A percentile compares a stretch with the other conserved stretches of the same genome.
Conservation (phyloP, 2,888 invertebrate genomes). For the Megalurothrips usitatus region DNA sequence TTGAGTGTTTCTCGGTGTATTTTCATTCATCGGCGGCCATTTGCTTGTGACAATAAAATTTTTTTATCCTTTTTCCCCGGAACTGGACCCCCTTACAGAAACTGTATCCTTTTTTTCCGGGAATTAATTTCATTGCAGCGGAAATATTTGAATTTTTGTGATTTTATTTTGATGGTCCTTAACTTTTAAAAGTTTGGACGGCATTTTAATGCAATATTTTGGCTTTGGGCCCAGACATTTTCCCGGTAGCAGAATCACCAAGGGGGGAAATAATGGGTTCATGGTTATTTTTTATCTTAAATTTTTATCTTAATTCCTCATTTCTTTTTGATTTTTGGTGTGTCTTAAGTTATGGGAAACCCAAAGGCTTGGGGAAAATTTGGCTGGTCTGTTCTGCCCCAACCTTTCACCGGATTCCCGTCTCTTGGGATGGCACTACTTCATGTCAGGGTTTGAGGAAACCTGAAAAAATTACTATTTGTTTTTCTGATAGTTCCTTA, state of each 20-base stretch:
- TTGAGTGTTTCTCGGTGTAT: constrained; percentile 56
- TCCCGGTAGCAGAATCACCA: constrained; percentile 92
- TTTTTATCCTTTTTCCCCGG: constrained; percentile 53
- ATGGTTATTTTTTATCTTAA: constrained; percentile 56
- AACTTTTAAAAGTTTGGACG: constrained; percentile 58
- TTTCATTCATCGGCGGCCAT: constrained; percentile 32
- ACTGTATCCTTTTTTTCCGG: constrained; percentile 58
- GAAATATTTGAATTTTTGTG: neutral
- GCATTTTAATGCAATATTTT: constrained; percentile 97
- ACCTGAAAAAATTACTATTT: constrained; percentile 69
- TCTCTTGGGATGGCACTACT: constrained; percentile 78
- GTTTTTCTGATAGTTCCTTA: constrained; percentile 36
- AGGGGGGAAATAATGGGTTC: constrained; percentile 96
- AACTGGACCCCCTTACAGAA: constrained; percentile 96
- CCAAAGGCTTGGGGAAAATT: constrained; percentile 91
- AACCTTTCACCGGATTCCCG: constrained; percentile 94
- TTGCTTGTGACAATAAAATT: constrained; percentile 11
- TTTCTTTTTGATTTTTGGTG: neutral
- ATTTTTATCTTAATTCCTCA: neutral
- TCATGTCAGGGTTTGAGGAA: constrained; percentile 93
- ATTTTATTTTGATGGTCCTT: constrained; percentile 35
- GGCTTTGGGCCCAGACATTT: constrained; percentile 99
- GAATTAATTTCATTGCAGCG: neutral
- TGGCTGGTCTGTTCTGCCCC: constrained; percentile 99
- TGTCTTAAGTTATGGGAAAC: constrained; percentile 91